These are phyloP conservation scores for Gadopsis bispinosus DNA, from an alignment of 2,797 vertebrate species.

Conservation along the genomic window DNA sequence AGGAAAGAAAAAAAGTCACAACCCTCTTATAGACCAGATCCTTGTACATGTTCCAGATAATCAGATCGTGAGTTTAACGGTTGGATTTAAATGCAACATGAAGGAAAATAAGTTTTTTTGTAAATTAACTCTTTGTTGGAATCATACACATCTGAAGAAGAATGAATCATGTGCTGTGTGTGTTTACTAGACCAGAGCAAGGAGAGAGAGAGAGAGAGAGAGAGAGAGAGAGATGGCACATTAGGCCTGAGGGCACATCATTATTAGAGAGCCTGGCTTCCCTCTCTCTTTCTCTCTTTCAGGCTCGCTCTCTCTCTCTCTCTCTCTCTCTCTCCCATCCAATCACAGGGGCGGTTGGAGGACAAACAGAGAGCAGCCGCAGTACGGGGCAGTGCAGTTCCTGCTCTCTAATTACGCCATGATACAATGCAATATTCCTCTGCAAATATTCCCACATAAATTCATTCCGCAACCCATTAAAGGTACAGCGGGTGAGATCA, in stretches of 20 bases:
- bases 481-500: conserved; percentile 76
- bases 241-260: conserved; percentile 83
- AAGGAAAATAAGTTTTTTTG: conserved; percentile 32
- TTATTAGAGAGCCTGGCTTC: conserved; percentile 80
- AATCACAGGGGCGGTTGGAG: conserved; percentile 66
- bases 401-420: conserved; percentile 73
- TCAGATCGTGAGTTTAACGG: conserved; percentile 17
- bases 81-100: conserved; percentile 30
- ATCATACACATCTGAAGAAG: conserved; percentile 34
- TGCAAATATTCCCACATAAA: conserved; percentile 80
- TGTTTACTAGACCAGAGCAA: conserved; percentile 43
- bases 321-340: conserved; percentile 42
- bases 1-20: neutral
- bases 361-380: conserved; percentile 52
- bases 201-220: conserved; percentile 48
- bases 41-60: neutral
- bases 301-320: conserved; percentile 33
- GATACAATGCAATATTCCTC: conserved; percentile 78
- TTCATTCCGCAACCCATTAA: conserved; percentile 76
- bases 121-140: conserved; percentile 61
- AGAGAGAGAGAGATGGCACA: conserved; percentile 68
- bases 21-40: neutral
- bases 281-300: conserved; percentile 33
- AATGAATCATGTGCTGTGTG: conserved; percentile 39
- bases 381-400: conserved; percentile 19